phyloP scores from a whole-genome alignment of 2,888 invertebrate genomes.

The Gnatocerus cornutus region DNA sequence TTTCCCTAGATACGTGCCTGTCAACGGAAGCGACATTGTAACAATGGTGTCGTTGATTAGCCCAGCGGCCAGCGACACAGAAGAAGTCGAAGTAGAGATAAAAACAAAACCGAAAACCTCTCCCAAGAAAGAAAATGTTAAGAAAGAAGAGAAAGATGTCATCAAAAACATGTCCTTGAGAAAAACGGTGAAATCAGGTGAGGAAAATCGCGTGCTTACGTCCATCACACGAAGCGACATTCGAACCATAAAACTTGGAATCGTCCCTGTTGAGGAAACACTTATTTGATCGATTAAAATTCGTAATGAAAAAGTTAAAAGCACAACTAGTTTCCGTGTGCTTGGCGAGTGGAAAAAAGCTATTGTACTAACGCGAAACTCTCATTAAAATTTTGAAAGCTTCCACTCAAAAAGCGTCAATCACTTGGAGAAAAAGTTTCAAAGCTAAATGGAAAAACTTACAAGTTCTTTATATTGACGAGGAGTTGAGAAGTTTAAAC shows the following conservation, averaged over 20 bases:
- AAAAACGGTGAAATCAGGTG: conserved; percentile 69
- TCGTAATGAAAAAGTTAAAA: conserved; percentile 43
- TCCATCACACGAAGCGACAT: conserved; percentile 30
- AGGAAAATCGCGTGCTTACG: conserved; percentile 47
- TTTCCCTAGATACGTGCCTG: conserved; percentile 53
- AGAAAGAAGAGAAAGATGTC: conserved; percentile 54
- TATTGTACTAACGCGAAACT: conserved; percentile 31
- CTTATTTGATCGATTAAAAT: conserved; percentile 41
- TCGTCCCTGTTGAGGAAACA: conserved; percentile 35
- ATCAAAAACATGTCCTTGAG: conserved; percentile 63
- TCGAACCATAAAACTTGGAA: conserved; percentile 26
- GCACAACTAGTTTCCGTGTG: conserved; percentile 44
- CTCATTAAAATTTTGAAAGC: conserved; percentile 48
- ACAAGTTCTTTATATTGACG: conserved; percentile 28
- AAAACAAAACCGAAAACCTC: conserved; percentile 51
- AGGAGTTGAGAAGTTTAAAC: conserved; percentile 28
- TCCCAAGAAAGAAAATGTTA: conserved; percentile 36
- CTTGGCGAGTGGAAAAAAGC: conserved; percentile 11
- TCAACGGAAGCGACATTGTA: conserved; percentile 71
- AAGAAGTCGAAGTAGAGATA: conserved; percentile 71
- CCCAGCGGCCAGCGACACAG: conserved; percentile 78
- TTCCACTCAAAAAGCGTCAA: conserved; percentile 49
- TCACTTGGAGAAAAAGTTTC: conserved; percentile 37
- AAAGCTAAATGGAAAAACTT: conserved; percentile 39
- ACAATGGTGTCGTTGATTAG: conserved; percentile 81